These are phyloP conservation scores for Fragum fragum DNA, from an alignment of 2,888 invertebrate genomes.

Conservation along the genomic window DNA sequence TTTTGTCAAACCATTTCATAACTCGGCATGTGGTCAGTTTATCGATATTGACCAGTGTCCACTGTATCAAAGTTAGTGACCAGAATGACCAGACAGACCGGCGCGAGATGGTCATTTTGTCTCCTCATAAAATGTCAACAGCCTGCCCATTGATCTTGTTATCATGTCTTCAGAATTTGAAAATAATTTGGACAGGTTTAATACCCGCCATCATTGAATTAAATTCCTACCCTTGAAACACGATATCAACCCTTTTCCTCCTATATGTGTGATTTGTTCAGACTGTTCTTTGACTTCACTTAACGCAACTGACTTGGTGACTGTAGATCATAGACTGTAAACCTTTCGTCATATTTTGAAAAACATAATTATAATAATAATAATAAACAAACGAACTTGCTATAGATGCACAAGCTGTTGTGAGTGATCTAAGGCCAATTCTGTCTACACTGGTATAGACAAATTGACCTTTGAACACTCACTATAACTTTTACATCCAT, in stretches of 20 bases:
- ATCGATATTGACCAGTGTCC: slow-evolving; percentile 12
- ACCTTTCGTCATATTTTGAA: no score
- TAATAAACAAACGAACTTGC: no score
- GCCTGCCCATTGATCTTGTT: slow-evolving; percentile 32
- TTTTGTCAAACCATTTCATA: slow-evolving; percentile 19
- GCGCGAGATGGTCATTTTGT: slow-evolving; percentile 36
- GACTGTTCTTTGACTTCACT: no score
- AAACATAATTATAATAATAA: no score
- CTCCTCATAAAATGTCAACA: slow-evolving; percentile 39
- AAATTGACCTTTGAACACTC: no score
- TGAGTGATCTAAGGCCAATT: no score
- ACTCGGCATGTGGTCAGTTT: slow-evolving; percentile 42
- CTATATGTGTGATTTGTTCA: no score
- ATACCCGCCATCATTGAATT: slow-evolving; percentile 19
- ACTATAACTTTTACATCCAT: no score
- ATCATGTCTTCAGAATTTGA: slow-evolving; percentile 20
- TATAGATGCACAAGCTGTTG: no score
- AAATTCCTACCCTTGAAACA: not conserved
- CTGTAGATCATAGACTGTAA: no score
- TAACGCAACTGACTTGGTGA: no score
- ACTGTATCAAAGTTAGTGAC: slow-evolving; percentile 39
- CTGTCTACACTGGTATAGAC: no score
- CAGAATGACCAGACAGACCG: slow-evolving; percentile 42
- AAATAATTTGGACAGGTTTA: slow-evolving; percentile 30
- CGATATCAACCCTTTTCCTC: not conserved